Evolutionary conservation across 2,888 invertebrate species (phyloP).

Genomic region (Campoplex nolae): DNA sequence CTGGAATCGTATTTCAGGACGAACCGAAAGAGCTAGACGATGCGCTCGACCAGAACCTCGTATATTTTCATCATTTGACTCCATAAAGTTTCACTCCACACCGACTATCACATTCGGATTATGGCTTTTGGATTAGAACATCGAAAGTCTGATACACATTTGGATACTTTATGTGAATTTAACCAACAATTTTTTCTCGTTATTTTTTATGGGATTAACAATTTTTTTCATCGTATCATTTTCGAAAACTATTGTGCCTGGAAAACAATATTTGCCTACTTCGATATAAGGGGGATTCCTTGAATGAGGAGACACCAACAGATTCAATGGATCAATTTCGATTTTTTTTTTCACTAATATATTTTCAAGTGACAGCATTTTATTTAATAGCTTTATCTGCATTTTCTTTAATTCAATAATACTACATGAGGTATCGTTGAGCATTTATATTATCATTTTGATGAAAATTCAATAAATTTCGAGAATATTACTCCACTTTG

Average conservation of each 20-base stretch:
- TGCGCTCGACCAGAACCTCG: slow-evolving; percentile 32
- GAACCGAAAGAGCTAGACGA: slow-evolving; percentile 19
- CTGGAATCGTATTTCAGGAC: slow-evolving; percentile 54
- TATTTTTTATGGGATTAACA: neutral
- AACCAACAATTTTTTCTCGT: neutral
- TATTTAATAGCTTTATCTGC: neutral
- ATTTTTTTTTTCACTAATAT: neutral
- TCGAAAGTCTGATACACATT: neutral
- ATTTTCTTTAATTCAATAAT: neutral
- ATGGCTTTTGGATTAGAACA: slow-evolving; percentile 35
- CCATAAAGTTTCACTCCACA: slow-evolving; percentile 35
- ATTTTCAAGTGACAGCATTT: neutral
- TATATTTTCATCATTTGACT: slow-evolving; percentile 53
- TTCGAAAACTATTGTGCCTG: neutral
- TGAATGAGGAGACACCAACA: neutral
- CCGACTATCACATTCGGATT: slow-evolving; percentile 14
- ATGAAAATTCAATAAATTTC: neutral
- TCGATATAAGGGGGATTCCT: neutral
- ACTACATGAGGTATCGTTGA: neutral
- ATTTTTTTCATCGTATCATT: neutral
- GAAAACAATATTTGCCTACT: neutral
- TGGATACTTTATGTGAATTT: neutral
- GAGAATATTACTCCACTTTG: neutral
- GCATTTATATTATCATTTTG: neutral
- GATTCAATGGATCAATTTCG: neutral